Evolutionary conservation across 2,888 invertebrate species (phyloP).

Genomic region (Lochmaea capreae): DNA sequence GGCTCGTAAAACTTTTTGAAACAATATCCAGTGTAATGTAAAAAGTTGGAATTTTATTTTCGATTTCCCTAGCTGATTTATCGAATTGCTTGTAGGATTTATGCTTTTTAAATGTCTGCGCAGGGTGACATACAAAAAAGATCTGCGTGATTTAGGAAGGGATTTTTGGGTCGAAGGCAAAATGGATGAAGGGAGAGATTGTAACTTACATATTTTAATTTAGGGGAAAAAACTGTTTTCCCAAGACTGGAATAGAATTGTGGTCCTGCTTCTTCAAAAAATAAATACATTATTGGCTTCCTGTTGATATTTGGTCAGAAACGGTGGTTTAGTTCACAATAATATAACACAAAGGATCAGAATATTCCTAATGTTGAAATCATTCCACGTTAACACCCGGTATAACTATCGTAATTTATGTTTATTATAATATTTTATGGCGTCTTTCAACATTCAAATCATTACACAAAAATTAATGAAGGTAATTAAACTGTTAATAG

Average conservation of each 20-base stretch:
- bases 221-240: too few species aligned
- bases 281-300: too few species aligned
- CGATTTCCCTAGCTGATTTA: constrained; percentile 35
- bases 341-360: too few species aligned
- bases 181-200: constrained; percentile 5
- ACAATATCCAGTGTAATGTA: constrained; percentile 43
- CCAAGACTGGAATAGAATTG: too few species aligned
- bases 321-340: too few species aligned
- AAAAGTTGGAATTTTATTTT: constrained; percentile 42
- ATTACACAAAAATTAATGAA: neutral
- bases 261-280: too few species aligned
- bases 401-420: too few species aligned
- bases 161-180: constrained; percentile 18
- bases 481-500: neutral
- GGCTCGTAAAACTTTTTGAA: constrained; percentile 42
- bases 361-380: too few species aligned
- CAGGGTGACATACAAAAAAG: constrained; percentile 34
- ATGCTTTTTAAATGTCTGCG: constrained; percentile 36
- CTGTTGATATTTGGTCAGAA: too few species aligned
- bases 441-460: neutral
- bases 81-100: constrained; percentile 36
- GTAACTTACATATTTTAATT: constrained; percentile 20
- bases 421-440: too few species aligned
- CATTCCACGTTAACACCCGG: too few species aligned
- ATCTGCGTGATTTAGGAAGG: constrained; percentile 29